Base-by-base conservation (phyloP, 2,797 vertebrate species). In the Capromys pilorides region DNA sequence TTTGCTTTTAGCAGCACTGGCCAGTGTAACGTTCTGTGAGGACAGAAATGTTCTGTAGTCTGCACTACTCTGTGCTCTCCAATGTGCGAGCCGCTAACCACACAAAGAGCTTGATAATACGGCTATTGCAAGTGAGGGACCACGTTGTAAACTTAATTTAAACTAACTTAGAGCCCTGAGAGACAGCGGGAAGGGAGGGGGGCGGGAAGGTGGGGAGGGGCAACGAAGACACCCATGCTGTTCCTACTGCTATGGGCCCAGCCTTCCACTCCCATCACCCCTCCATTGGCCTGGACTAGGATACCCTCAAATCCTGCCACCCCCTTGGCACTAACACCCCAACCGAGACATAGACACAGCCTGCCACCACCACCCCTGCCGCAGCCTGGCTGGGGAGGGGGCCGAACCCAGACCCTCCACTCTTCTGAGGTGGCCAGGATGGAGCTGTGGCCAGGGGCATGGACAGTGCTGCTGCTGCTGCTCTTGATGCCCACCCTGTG, bases 401-500 rank as follows among this genome's bases (percentile, higher is more conserved):
- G 45, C 45, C 45, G 8, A 8, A 4, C 45, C 45, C 45, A 45
- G 45, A 45, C 45, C 45, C 45, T 4, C 45, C 45, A 45, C 45
- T 45, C 45, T 8, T 45, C 45, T 45, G 45, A 97, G 97, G 96
- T 94, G 95, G 92, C 96, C 95, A 96, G 96, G 57, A 97, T 97
- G 97, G 96, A 96, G 94, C 93, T 97, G 95, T 97, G 98, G 97
- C 95, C 96, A 13, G 95, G 97, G 94, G 92, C 80, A 39, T 98
- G 98, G 98, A 97, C 96, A 16, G 91, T 97, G 96, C 96, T 97
- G 95, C 88, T 98, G 86, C 96, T 98, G 85, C 97, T 98, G 54
- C 84, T 98, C 78, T 86, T 97, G 86, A 95, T 98, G 83, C 97
- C 98, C 0, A 67, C 97, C 26, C 96, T 98, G 64, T 98, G 98